Percentiles rank a stretch among this genome's conserved stretches.
phyloP scores from a whole-genome alignment of 2,797 vertebrate genomes.

The Valencia hispanica region DNA sequence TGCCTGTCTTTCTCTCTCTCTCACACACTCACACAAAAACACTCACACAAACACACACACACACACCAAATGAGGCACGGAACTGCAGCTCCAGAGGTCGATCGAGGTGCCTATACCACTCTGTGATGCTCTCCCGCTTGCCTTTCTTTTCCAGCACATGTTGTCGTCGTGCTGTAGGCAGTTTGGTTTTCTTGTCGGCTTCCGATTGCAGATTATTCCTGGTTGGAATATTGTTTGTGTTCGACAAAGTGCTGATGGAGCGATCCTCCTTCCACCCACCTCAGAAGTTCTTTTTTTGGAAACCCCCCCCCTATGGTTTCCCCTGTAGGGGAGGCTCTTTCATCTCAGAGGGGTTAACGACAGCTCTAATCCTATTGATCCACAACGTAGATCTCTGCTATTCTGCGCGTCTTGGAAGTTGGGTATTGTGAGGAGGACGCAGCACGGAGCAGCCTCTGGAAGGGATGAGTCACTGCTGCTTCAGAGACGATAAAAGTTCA shows the following conservation, averaged over 20 bases:
- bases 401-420: constrained; percentile 61
- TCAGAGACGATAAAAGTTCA: background rate
- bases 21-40: too few relatives aligned
- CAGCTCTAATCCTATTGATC: constrained; percentile 69
- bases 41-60: too few relatives aligned
- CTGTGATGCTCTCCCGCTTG: constrained; percentile 39
- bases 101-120: constrained; percentile 37
- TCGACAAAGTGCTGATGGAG: constrained; percentile 19
- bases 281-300: background rate
- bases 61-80: too few relatives aligned
- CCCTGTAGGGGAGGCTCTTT: constrained; percentile 29
- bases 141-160: constrained; percentile 15
- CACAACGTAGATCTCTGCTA: constrained; percentile 57
- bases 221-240: constrained; percentile 45
- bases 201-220: constrained; percentile 49
- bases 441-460: constrained; percentile 4
- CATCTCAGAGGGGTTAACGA: constrained; percentile 47
- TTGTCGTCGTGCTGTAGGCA: constrained; percentile 31
- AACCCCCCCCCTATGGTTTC: constrained; percentile 3
- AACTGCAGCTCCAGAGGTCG: constrained; percentile 17
- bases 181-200: constrained; percentile 39
- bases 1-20: background rate
- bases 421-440: constrained; percentile 28
- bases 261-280: constrained; percentile 22
- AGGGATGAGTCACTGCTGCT: background rate